A percentile compares a stretch with the other conserved stretches of the same genome.
Evolutionary conservation across 1,140 invertebrate genomes (phyloP).

Genomic region (Coelopa frigida): DNA sequence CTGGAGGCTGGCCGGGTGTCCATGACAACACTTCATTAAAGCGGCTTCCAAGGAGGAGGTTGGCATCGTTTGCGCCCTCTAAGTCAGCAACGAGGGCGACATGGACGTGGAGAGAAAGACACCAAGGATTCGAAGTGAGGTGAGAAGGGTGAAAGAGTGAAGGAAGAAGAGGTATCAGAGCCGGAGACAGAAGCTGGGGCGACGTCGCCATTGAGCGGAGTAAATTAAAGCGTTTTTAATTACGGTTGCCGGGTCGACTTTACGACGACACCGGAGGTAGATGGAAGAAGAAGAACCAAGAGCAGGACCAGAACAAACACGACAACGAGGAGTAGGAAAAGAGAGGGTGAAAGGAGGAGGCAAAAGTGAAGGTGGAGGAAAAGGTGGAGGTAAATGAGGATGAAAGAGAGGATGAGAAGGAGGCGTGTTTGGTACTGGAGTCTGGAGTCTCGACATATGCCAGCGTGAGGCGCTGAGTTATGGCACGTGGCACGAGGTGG

Average conservation of each 20-base stretch:
- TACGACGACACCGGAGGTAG: background rate
- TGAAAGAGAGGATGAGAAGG: no score
- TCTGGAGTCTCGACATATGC: no score
- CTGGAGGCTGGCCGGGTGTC: conserved; percentile 17
- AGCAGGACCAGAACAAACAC: background rate
- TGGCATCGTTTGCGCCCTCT: no score
- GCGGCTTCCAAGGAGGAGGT: conserved; percentile 32
- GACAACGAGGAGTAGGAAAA: no score
- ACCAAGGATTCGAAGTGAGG: background rate
- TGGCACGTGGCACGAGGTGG: no score
- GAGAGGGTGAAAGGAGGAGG: no score
- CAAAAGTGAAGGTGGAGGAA: no score
- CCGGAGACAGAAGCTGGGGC: background rate
- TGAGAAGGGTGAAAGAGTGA: background rate
- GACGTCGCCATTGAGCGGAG: conserved; percentile 22
- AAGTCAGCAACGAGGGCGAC: conserved; percentile 2
- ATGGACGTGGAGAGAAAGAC: background rate
- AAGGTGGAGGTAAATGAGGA: no score
- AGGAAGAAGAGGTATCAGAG: background rate
- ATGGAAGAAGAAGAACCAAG: background rate
- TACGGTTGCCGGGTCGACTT: conserved; percentile 29
- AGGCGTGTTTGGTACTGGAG: no score
- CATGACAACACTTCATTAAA: conserved; percentile 44
- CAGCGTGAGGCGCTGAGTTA: no score
- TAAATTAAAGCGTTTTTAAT: conserved; percentile 45